Evolutionary conservation across 1,140 invertebrate genomes (phyloP), one percentile per base, ranked within the genome.

Genomic region (Magallana gigas): DNA sequence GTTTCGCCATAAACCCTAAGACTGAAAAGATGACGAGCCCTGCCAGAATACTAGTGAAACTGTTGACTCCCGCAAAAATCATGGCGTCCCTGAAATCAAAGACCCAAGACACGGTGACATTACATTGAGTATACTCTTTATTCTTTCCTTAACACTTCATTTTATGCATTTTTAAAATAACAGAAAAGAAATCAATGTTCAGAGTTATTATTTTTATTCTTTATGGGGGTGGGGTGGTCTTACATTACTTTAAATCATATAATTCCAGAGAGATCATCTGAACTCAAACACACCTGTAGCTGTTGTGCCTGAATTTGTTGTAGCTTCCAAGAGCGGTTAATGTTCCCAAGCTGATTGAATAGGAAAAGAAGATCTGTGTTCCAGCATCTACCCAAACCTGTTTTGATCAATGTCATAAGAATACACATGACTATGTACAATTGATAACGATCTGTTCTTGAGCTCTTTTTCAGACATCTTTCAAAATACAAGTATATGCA

Each of bases 311-410:
- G 93, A 98, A 98, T 64, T 96, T 96, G 93, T 98, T 98, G 94
- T 97, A 98, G 1, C 97, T 97, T 12, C 97, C 96, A 87, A 97
- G 97, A 95, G 97, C 97, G 57, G 97, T 96, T 60, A 98, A 96
- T 1, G 96, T 95, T 48, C 97, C 97, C 86, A 97, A 96, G 36
- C 97, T 96, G n/a, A 98, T 97, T 8, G 96, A 96, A 7, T 98
- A 94, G 0, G 97, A 98, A 91, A 97, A 94, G 91, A 97, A 94
- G 85, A 95, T 97, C 92, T 98, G 97, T 0, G 97, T 97, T 0
- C 97, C 97, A 36, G 97, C 97, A 11, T 97, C 96, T 90, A 97
- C 97, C 97, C 97, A 98, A 84, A 94, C 95, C 95, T 94, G 76
- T 11, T 90, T 83, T 3, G 57, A 23, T 23, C 23, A 23, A 23